A percentile compares a stretch with the other conserved stretches of the same genome.
These are phyloP conservation scores for Crocidura indochinensis DNA, from an alignment of 2,797 vertebrate genomes.

Conservation along the genomic window DNA sequence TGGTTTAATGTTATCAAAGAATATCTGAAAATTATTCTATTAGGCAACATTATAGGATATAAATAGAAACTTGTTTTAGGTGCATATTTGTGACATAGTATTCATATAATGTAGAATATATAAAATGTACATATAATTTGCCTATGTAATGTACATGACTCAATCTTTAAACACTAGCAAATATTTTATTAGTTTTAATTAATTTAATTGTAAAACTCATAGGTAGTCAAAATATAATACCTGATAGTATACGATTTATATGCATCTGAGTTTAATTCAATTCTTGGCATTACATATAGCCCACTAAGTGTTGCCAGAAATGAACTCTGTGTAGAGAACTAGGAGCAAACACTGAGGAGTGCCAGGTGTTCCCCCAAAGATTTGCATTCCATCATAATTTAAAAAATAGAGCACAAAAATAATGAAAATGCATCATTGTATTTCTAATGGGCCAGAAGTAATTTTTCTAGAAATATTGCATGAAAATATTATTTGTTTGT, in stretches of 20 bases:
- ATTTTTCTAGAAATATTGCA: slow-evolving; percentile 2
- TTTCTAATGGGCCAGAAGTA: slow-evolving; percentile 9
- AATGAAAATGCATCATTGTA: slow-evolving; percentile 39
- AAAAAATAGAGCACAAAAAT: too few relatives aligned
- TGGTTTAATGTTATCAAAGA: slow-evolving; percentile 49
- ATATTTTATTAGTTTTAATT: slow-evolving; percentile 24
- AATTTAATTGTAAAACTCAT: slow-evolving; percentile 7
- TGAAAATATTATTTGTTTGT: slow-evolving; percentile 21
- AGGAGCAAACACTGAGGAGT: too few relatives aligned
- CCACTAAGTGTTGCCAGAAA: too few relatives aligned
- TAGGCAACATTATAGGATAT: slow-evolving; percentile 59
- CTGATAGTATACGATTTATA: too few relatives aligned
- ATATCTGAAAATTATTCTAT: slow-evolving; percentile 50
- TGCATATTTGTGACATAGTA: slow-evolving; percentile 7
- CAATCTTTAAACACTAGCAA: background rate
- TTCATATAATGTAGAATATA: background rate
- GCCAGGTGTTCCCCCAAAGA: too few relatives aligned
- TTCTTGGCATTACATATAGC: too few relatives aligned
- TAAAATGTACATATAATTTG: slow-evolving; percentile 27
- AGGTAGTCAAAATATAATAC: slow-evolving; percentile 62
- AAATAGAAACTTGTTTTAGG: slow-evolving; percentile 51
- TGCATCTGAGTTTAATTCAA: too few relatives aligned
- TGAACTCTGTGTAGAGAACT: too few relatives aligned
- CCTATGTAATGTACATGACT: slow-evolving; percentile 6
- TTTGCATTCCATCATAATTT: too few relatives aligned